Conservation (phyloP, 2,888 invertebrate species). For the Phaonia tiefii region DNA sequence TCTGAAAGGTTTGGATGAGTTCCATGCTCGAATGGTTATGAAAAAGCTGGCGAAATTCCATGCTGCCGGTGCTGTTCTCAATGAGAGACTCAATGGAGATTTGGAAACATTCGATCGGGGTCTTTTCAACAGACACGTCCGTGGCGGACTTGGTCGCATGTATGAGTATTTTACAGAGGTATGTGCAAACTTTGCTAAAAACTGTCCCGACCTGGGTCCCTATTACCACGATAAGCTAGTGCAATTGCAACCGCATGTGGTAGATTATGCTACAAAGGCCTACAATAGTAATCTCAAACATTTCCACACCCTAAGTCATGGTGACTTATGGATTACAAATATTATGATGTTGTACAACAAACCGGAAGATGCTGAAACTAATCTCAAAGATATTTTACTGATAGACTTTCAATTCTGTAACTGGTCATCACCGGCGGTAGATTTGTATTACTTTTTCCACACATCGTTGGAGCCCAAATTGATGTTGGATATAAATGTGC, state of each 20-base stretch:
- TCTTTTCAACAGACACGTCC: constrained; percentile 75
- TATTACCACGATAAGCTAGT: constrained; percentile 74
- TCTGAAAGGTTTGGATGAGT: constrained; percentile 77
- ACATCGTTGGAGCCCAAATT: constrained; percentile 74
- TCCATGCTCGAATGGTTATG: constrained; percentile 78
- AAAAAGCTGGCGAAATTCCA: constrained; percentile 81
- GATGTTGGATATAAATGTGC: constrained; percentile 68
- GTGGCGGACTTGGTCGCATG: constrained; percentile 69
- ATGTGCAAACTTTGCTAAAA: constrained; percentile 72
- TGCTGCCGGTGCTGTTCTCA: constrained; percentile 80
- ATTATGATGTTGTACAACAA: constrained; percentile 73
- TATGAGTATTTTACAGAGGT: constrained; percentile 72
- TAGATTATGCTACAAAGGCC: constrained; percentile 74
- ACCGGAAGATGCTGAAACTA: not conserved
- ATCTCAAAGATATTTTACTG: constrained; percentile 72
- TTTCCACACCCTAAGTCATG: constrained; percentile 75
- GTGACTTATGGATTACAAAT: constrained; percentile 78
- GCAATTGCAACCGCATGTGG: constrained; percentile 71
- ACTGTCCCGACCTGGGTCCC: constrained; percentile 72
- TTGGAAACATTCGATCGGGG: constrained; percentile 74
- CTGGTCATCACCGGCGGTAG: constrained; percentile 78
- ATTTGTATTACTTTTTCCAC: constrained; percentile 77
- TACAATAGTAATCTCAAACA: constrained; percentile 67
- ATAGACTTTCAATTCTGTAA: constrained; percentile 78
- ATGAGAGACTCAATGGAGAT: constrained; percentile 74